Base-by-base conservation (phyloP, 2,113 vertebrate species). In the Noturus placidus region DNA sequence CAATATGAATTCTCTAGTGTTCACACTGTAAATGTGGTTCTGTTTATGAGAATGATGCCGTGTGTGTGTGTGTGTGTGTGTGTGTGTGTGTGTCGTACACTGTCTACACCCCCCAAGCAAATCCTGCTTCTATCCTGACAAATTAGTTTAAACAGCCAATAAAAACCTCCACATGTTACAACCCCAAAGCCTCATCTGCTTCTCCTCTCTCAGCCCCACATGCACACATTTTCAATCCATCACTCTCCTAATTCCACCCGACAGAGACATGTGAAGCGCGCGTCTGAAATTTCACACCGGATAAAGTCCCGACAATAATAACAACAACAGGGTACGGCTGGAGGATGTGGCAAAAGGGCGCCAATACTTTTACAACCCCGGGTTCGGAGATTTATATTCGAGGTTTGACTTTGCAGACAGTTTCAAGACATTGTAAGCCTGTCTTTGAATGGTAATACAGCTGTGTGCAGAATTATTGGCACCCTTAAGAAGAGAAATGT, bases 131-230 rank as follows among this genome's bases (percentile, higher is more conserved):
- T 79, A 38, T 83, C 56, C 80, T 13, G 77, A 85, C 77, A 87
- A 87, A 89, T 87, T 89, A 85, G 56, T 25, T 79, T 63, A 81
- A 85, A 89, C 69, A 89, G 86, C 59, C 59, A 79, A 61, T 83
- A 90, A 90, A 88, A 46, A 87, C 13, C 33, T 61, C 81, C 74
- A 69, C 70, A 57, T 89, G 86, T 35, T 82, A 19, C 77, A 85
- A 77, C 30, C 83, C 78, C 22, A 74, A 42, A 50, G 4, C 82
- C 61, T 65, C 77, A 5, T 80, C 52, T 80, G 52, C 77, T 57
- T 79, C 10, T 33, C 15, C 77, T 56, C 52, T 11, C 14, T 30
- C 19, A 13, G 8, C 30, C 30, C 19, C 83, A 46, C 83, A 74
- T 4, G 8, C 50, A 57, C 83, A 74, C 67, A 17, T 35, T 74